Evolutionary conservation across 2,113 vertebrate species (phyloP).

Genomic region (Marmota monax): DNA sequence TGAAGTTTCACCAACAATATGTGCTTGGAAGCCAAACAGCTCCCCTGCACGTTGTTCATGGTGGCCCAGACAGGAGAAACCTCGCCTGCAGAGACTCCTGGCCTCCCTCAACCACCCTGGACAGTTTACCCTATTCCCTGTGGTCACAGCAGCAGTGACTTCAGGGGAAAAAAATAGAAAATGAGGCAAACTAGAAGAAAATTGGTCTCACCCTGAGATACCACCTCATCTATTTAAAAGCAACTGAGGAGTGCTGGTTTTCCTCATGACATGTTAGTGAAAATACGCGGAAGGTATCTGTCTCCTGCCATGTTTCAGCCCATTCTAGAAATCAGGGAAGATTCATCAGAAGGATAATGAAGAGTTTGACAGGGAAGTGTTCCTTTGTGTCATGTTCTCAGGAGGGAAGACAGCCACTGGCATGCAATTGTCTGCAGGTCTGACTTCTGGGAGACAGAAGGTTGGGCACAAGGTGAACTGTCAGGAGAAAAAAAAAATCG

Average conservation of each 20-base stretch:
- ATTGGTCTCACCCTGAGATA: rapidly evolving
- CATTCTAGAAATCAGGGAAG: slow-evolving; percentile 67
- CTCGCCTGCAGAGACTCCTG: background rate
- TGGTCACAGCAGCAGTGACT: background rate
- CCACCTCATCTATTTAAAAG: background rate
- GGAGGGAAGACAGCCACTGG: slow-evolving; percentile 68
- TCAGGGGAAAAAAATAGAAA: background rate
- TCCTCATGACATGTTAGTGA: background rate
- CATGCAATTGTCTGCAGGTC: slow-evolving; percentile 84
- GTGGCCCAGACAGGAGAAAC: background rate
- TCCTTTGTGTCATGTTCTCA: slow-evolving; percentile 70
- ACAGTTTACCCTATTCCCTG: background rate
- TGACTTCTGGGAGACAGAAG: slow-evolving; percentile 85
- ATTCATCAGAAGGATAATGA: background rate
- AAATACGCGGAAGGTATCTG: background rate
- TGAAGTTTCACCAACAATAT: slow-evolving; percentile 55
- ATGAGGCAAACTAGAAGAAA: background rate
- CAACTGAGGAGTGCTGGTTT: background rate
- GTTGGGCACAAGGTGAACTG: slow-evolving; percentile 87
- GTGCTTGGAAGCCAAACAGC: background rate
- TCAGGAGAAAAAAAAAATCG: slow-evolving; percentile 5
- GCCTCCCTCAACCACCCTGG: background rate
- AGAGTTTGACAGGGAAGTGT: slow-evolving; percentile 60
- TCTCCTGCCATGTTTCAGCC: background rate
- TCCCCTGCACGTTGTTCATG: background rate